phyloP scores from a whole-genome alignment of 2,797 vertebrate species.

The Rhyacichthys aspro region DNA sequence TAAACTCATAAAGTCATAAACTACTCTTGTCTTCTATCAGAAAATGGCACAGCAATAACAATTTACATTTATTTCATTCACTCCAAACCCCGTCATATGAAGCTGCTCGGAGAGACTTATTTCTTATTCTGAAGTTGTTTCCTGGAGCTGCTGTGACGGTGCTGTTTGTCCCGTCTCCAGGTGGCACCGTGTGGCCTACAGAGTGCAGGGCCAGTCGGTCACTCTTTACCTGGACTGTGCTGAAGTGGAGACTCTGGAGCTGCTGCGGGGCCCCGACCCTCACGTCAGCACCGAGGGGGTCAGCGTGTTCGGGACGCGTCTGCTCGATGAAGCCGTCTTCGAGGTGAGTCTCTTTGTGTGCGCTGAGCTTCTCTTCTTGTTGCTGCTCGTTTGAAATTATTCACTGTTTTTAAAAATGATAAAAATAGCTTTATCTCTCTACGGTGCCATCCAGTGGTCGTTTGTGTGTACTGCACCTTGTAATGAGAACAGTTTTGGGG shows the following conservation, averaged over 20 bases:
- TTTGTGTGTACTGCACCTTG: constrained; percentile 17
- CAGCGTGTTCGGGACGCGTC: constrained; percentile 93
- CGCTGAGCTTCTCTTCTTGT: constrained; percentile 27
- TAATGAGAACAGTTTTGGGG: background rate
- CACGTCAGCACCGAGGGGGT: constrained; percentile 91
- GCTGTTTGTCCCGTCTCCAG: constrained; percentile 67
- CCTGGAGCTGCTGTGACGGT: background rate
- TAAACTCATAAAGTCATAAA: no score
- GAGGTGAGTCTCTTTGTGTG: constrained; percentile 81
- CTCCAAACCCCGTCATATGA: no score
- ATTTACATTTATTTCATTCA: no score
- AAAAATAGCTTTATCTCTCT: constrained; percentile 2
- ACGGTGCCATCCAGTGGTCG: constrained; percentile 55
- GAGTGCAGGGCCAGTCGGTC: constrained; percentile 88
- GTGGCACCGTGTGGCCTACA: constrained; percentile 96
- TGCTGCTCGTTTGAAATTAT: constrained; percentile 35
- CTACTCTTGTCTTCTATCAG: no score
- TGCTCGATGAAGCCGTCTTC: constrained; percentile 94
- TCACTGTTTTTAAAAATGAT: constrained; percentile 19
- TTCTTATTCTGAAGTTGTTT: no score
- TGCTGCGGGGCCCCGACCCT: constrained; percentile 86
- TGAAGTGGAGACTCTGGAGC: constrained; percentile 85
- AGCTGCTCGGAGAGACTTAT: no score
- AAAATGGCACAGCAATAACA: no score
- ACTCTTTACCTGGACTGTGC: constrained; percentile 92